Base-by-base conservation (phyloP, 2,113 vertebrate species). In the Entosphenus tridentatus region DNA sequence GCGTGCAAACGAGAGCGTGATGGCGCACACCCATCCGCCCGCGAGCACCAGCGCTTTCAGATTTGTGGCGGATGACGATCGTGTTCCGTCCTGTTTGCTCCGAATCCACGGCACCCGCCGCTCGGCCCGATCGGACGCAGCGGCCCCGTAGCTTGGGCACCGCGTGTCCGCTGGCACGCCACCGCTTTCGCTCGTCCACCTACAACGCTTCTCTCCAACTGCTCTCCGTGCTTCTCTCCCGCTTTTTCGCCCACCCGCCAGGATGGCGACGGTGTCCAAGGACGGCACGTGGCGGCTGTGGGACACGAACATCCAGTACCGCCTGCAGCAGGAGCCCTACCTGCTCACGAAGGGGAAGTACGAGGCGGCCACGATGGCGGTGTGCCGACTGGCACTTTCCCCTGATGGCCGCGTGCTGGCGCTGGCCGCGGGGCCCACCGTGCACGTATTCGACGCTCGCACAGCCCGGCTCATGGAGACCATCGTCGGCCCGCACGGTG, bases 231-330 rank as follows among this genome's bases (percentile, higher is more conserved):
- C 8, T 9, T n/a, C 59, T 21, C 10, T 65, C 62, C 62, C 21
- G 62, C 21, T 65, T 65, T 65, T 62, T 65, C 8, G 18, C 62
- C 62, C 62, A 10, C 68, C 2, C 18, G 3, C 62, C 78, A 96
- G 93, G 78, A 98, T 96, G 92, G 89, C 80, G 0, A 89, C 87
- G 0, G 77, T 96, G 57, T 98, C 90, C 1, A 96, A 90, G 78
- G 92, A 98, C 0, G 81, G 92, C 2, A 96, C 89, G 0, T 98
- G 92, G 93, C 93, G 88, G 75, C 80, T 95, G 71, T 98, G 93
- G 92, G 86, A 92, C 77, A 96, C 88, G 0, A 79, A 90, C 1
- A 88, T 96, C 69, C 88, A 96, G 68, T 96, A 95, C 70, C 91
- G 89, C 75, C 85, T 92, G 79, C 86, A 96, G 72, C 93, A 96